Evolutionary conservation across 2,113 vertebrate genomes (phyloP).

Genomic region (Callospermophilus lateralis): DNA sequence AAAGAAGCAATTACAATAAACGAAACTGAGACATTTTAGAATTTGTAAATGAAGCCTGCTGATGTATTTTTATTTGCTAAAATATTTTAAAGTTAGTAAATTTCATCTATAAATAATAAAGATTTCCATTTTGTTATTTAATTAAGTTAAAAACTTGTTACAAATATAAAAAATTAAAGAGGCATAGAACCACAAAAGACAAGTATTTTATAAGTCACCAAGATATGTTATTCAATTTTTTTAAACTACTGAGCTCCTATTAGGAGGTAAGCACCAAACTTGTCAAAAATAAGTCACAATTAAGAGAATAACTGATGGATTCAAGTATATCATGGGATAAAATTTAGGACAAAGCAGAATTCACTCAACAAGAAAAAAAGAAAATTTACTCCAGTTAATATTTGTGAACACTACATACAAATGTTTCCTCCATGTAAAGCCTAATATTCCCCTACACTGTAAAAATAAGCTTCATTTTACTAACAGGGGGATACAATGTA

Average conservation of each 20-base stretch:
- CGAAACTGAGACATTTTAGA: background rate
- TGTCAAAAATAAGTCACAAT: background rate
- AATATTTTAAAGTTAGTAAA: constrained; percentile 36
- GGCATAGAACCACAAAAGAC: background rate
- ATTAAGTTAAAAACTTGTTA: constrained; percentile 35
- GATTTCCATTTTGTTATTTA: background rate
- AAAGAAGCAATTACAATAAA: constrained; percentile 22
- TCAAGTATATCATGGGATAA: background rate
- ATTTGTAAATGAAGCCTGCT: background rate
- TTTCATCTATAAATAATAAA: background rate
- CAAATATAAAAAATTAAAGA: background rate
- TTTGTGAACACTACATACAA: background rate
- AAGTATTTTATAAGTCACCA: constrained; percentile 15
- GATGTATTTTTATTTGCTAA: background rate
- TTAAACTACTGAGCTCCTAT: background rate
- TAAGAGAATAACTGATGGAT: background rate
- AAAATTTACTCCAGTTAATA: background rate
- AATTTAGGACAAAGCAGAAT: background rate
- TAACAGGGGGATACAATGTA: background rate
- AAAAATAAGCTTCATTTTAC: background rate
- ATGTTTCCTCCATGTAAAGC: background rate
- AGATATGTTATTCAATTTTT: background rate
- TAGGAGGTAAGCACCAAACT: background rate
- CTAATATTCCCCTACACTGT: background rate
- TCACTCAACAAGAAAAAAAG: background rate